Evolutionary conservation across 2,888 invertebrate genomes (phyloP), one percentile per base, ranked within the genome.

Genomic region (Papilio demoleus): DNA sequence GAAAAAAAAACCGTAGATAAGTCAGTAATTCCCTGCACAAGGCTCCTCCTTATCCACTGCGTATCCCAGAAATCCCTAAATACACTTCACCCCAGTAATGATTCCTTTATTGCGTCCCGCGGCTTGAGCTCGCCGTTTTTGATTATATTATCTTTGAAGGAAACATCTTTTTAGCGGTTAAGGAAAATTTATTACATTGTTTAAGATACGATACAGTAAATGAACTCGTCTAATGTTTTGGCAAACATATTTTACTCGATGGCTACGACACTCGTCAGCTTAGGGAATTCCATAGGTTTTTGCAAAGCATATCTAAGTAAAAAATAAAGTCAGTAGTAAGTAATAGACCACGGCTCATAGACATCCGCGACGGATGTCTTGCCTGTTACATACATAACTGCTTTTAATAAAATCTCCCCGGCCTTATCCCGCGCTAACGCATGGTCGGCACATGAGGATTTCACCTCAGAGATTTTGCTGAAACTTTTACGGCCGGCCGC

Each of bases 91-190:
- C 69, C 65, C 69, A 62, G 65, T 70, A 70, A 70, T 70, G 69
- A 70, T 70, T 70, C 69, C 69, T 70, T 70, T 70, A 70, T 70
- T 70, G 65, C 65, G 65, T 70, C 69, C 62, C 69, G 65, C 65
- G 60, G 65, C 61, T 65, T 61, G 19, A 70, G 60, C 56, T 59
- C 56, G 56, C 36, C 69, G 65, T 65, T 70, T 65, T 65, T 70
- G 69, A 70, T 70, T 70, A 70, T 70, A 70, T 70, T 70, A 70
- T 70, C 69, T 70, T 65, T 65, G 65, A 61, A 34, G 47, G 69
- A 36, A 70, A 70, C 65, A 70, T 70, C 69, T 70, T 65, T 70
- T 61, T 58, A 61, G 69, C 58, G 65, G 69, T 65, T 65, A 58
- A 65, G 40, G 61, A 60, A 70, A 70, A 70, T 70, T 70, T 70